Base-by-base conservation (phyloP, 2,113 vertebrate genomes). In the Anseranas semipalmata region DNA sequence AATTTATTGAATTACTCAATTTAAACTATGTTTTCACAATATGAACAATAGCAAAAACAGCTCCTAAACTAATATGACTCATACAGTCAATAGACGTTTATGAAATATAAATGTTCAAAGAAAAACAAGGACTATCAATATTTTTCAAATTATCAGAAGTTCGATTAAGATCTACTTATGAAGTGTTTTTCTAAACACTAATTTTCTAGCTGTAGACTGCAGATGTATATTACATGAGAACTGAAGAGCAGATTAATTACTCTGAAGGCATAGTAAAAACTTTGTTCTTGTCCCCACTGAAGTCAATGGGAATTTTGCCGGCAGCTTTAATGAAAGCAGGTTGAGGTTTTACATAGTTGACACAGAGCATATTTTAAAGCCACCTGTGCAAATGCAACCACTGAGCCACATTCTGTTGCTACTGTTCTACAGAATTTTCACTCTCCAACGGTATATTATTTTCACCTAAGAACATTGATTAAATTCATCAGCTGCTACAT, bases 401-500 rank as follows among this genome's bases (percentile, higher is more conserved):
- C 94, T 91, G 90, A 97, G 95, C 17, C 39, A 85, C 95, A 95
- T 96, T 97, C 96, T 97, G 96, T 87, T 89, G 80, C n/a, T 82
- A 25, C 56, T 41, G 9, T 52, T 91, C 66, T 72, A 87, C 53
- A 58, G 76, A 85, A 92, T 66, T 82, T 87, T 87, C 35, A 33
- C 12, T 87, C 35, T 87, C 62, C 25, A 33, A 35, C 62, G 33
- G 52, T 75, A 58, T 53, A 60, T 70, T 62, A 75, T 45, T 89
- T 93, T 91, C 56, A 86, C 46, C 39, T 86, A 48, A 72, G 3
- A 88, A 11, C 18, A 81, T 18, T 85, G 43, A 55, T 84, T 88
- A 82, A 96, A 92, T 53, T 73, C 28, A 92, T 81, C 62, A 79
- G 10, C 41, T 68, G 43, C 21, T 72, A 75, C 3, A 25, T 72